These are phyloP conservation scores for Nephrocerus scutellatus DNA, from an alignment of 2,888 invertebrate species.

Conservation along the genomic window DNA sequence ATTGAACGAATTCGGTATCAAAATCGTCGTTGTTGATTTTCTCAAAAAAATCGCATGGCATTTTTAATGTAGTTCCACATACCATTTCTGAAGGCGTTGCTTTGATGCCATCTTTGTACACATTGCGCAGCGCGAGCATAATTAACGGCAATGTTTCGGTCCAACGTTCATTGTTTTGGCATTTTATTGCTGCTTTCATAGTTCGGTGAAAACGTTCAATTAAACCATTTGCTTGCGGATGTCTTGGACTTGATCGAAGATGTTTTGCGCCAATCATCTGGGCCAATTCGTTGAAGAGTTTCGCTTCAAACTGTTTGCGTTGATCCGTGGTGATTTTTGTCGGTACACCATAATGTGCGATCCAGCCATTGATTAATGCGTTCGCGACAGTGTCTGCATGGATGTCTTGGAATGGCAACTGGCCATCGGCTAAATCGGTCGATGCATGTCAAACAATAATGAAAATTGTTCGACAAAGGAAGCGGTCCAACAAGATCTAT, in stretches of 20 bases:
- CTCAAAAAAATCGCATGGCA: too few relatives aligned
- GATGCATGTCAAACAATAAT: constrained; percentile 6
- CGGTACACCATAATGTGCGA: constrained; percentile 17
- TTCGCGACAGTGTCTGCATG: not conserved
- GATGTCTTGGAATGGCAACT: constrained; percentile 4
- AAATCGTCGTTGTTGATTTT: too few relatives aligned
- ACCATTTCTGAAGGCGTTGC: constrained; percentile 11
- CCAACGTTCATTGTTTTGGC: constrained; percentile 11
- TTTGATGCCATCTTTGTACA: constrained; percentile 13
- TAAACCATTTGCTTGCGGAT: constrained; percentile 15
- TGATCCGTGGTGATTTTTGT: constrained; percentile 15
- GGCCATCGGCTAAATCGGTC: constrained; percentile 9
- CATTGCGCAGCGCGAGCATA: constrained; percentile 5
- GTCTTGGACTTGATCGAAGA: constrained; percentile 9
- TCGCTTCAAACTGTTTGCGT: constrained; percentile 17
- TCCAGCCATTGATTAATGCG: constrained; percentile 10
- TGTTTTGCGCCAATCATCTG: constrained; percentile 4
- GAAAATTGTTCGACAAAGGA: not conserved
- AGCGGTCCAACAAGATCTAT: constrained; percentile 6
- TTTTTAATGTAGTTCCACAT: too few relatives aligned
- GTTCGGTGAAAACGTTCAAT: constrained; percentile 13
- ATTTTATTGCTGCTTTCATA: constrained; percentile 8
- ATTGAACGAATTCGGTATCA: too few relatives aligned
- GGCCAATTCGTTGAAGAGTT: constrained; percentile 9
- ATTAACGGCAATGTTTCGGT: constrained; percentile 13